Evolutionary conservation across 2,113 vertebrate genomes (phyloP), one percentile per base, ranked within the genome.

Genomic region (Tetrax tetrax): DNA sequence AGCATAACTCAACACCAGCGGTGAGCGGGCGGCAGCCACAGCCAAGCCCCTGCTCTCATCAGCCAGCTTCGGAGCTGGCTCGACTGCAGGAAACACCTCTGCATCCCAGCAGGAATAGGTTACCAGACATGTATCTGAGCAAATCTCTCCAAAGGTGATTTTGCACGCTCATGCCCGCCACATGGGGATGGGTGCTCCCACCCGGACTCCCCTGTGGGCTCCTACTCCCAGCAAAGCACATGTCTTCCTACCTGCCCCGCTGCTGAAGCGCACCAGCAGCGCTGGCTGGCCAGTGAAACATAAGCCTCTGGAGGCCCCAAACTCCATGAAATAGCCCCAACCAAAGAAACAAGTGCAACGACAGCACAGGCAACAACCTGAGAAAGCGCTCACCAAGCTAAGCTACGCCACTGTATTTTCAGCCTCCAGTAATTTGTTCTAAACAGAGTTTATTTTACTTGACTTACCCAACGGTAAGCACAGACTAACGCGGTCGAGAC

Each of bases 11-110:
- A 2, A 6, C 5, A 10, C 6, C 27, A 25, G 17, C 51, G n/a
- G n/a, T 0, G 2, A n/a, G 35, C 1, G 5, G 20, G 8, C 2
- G 6, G 31, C 22, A 7, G 51, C 35, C 27, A 27, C 22, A 4
- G 41, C 17, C 43, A 57, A 8, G 41, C 4, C 18, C 51, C 25
- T 1, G 41, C 11, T 4, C 53, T 6, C 27, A 14, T 20, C 56
- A 23, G 31, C 31, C 51, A 8, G 4, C 4, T 29, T 12, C 3
- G 1, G 27, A 33, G 54, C n/a, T n/a, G n/a, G n/a, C n/a, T n/a
- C n/a, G n/a, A n/a, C n/a, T n/a, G n/a, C n/a, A n/a, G n/a, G 50
- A 56, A 75, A 48, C 15, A 12, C 10, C 24, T 50, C 71, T 18
- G 20, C 43, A 15, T 10, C 43, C 38, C 22, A 6, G 2, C 2